Percentiles rank a stretch among this genome's conserved stretches.
Evolutionary conservation across 1,140 invertebrate species (phyloP).

Genomic region (Uloborus diversus): DNA sequence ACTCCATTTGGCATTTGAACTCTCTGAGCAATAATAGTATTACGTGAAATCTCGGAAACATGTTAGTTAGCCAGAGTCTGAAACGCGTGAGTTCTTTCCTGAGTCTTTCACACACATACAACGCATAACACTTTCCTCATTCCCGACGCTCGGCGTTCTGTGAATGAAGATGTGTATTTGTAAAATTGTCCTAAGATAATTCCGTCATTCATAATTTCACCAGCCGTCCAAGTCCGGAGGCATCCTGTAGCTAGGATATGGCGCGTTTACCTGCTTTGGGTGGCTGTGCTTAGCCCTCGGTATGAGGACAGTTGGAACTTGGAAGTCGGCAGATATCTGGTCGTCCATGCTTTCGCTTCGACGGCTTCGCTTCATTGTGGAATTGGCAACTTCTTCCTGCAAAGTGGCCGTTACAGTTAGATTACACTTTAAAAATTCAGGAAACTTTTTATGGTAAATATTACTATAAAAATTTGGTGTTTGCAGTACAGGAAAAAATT

Average conservation of each 20-base stretch:
- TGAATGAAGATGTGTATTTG: neutral
- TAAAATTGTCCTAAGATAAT: neutral
- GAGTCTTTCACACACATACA: conserved; percentile 6
- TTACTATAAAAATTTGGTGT: too few relatives aligned
- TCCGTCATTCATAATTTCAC: conserved; percentile 20
- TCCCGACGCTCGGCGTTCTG: neutral
- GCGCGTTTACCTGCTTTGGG: conserved; percentile 55
- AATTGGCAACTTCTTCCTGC: conserved; percentile 35
- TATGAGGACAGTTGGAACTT: conserved; percentile 52
- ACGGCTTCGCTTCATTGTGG: conserved; percentile 51
- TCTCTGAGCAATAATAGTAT: too few relatives aligned
- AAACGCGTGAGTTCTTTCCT: neutral
- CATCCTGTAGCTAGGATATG: conserved; percentile 51
- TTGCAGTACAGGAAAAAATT: too few relatives aligned
- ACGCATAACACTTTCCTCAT: neutral
- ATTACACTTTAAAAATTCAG: neutral
- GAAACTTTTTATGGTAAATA: neutral
- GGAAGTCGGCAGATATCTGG: conserved; percentile 27
- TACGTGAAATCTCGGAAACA: too few relatives aligned
- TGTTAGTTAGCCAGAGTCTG: too few relatives aligned
- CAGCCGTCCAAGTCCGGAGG: conserved; percentile 37
- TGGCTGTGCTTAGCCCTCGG: conserved; percentile 52
- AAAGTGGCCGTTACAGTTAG: too few relatives aligned
- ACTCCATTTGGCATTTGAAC: too few relatives aligned
- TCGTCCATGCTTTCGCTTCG: conserved; percentile 39